A percentile compares a stretch with the other conserved stretches of the same genome.
phyloP scores from a whole-genome alignment of 2,797 vertebrate species.

The Darevskia mixta region DNA sequence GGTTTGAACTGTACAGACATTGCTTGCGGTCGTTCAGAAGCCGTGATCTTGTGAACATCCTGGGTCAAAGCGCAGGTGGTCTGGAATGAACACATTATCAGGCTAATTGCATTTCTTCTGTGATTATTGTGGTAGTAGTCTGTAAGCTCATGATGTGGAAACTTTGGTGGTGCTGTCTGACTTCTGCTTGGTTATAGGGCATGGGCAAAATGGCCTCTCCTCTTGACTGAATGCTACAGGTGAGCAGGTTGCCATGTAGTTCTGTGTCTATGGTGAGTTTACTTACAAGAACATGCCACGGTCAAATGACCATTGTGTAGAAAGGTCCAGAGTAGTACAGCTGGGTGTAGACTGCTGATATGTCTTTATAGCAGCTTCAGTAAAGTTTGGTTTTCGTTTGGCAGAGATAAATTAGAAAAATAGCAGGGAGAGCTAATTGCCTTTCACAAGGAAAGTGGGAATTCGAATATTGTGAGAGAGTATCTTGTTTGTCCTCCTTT shows the following conservation, averaged over 20 bases:
- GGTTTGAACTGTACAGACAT: too few species aligned
- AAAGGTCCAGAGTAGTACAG: not conserved
- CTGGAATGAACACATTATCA: not conserved
- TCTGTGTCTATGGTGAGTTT: not conserved
- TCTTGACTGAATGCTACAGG: not conserved
- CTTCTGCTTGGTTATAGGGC: not conserved
- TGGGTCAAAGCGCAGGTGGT: not conserved
- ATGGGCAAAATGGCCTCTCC: not conserved
- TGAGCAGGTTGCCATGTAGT: not conserved
- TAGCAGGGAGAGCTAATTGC: conserved; percentile 17
- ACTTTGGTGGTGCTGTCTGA: not conserved
- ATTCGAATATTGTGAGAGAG: not conserved
- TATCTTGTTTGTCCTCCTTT: not conserved
- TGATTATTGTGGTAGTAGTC: not conserved
- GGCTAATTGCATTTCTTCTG: not conserved
- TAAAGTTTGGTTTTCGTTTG: conserved; percentile 14
- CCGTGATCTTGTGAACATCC: not conserved
- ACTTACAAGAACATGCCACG: too few species aligned
- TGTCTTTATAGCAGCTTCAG: not conserved
- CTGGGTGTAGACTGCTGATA: not conserved
- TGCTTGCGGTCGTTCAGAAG: not conserved
- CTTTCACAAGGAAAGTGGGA: conserved; percentile 12
- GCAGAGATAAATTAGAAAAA: conserved; percentile 28
- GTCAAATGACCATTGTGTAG: not conserved
- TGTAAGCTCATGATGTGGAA: not conserved